Percentiles rank a stretch among this genome's conserved stretches.
phyloP scores from a whole-genome alignment of 2,797 vertebrate species.

The Loriculus beryllinus region DNA sequence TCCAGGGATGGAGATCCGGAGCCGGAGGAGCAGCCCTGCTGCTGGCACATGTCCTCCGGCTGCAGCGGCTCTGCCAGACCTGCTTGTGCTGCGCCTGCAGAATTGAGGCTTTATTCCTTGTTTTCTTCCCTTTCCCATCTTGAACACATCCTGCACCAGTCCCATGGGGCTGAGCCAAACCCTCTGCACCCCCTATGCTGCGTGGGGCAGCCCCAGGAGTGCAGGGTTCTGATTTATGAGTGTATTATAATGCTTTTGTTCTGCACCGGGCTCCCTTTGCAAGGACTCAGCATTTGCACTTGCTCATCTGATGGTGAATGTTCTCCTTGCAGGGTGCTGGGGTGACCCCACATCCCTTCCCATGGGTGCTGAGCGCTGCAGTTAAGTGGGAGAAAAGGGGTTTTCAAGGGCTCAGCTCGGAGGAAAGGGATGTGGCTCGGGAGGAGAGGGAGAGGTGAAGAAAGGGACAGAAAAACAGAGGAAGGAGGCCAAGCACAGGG shows the following conservation, averaged over 20 bases:
- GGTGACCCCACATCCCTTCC: neutral
- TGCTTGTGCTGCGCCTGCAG: neutral
- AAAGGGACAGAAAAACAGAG: constrained; percentile 56
- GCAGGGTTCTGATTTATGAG: neutral
- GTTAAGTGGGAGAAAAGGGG: neutral
- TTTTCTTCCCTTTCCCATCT: neutral
- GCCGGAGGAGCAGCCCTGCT: neutral
- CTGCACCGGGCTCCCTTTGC: neutral
- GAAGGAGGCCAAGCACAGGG: neutral
- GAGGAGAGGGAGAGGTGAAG: constrained; percentile 30
- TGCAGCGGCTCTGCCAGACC: neutral
- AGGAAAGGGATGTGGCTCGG: neutral
- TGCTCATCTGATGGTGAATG: neutral
- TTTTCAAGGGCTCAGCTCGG: neutral
- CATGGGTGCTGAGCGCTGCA: neutral
- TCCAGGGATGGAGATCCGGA: neutral
- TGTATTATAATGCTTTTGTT: accelerated
- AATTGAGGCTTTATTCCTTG: neutral
- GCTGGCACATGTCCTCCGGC: neutral
- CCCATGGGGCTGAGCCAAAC: accelerated
- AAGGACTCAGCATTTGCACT: neutral
- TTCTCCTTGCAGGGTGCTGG: neutral
- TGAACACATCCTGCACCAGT: accelerated
- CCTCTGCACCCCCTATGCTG: accelerated
- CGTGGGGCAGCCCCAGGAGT: accelerated